phyloP scores from a whole-genome alignment of 2,888 invertebrate genomes.

The Patella ulyssiponensis region DNA sequence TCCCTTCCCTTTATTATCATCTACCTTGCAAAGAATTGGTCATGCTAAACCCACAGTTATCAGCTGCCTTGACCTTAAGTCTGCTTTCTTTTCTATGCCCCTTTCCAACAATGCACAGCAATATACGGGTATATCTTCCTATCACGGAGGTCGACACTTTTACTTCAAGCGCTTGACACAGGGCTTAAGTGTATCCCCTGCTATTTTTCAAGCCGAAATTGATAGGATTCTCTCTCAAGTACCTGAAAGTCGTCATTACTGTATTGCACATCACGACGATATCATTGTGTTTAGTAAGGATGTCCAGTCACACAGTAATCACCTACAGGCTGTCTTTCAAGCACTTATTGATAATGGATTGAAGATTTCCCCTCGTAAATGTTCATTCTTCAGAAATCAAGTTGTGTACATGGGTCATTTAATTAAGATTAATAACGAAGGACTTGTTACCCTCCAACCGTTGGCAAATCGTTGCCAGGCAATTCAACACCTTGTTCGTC shows the following conservation, averaged over 20 bases:
- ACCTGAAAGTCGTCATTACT: neutral
- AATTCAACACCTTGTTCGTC: neutral
- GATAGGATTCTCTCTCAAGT: neutral
- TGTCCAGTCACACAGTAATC: neutral
- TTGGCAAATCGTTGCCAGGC: neutral
- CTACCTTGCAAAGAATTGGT: neutral
- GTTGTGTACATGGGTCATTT: neutral
- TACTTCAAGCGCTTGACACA: neutral
- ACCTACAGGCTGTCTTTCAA: neutral
- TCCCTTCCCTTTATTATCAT: no score
- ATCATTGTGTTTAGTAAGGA: neutral
- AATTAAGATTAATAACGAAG: neutral
- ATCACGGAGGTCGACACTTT: neutral
- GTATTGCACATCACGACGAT: neutral
- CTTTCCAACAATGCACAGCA: neutral
- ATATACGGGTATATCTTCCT: neutral
- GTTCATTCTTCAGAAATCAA: neutral
- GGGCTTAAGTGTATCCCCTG: neutral
- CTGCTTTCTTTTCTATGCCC: neutral
- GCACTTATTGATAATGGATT: neutral
- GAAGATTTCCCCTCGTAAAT: slow-evolving; percentile 2
- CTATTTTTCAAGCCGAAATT: neutral
- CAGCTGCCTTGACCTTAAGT: neutral
- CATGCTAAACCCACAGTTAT: neutral
- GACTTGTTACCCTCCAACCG: neutral